A percentile compares a stretch with the other conserved stretches of the same genome.
Evolutionary conservation across 2,113 vertebrate genomes (phyloP).

Genomic region (Rafetus swinhoei): DNA sequence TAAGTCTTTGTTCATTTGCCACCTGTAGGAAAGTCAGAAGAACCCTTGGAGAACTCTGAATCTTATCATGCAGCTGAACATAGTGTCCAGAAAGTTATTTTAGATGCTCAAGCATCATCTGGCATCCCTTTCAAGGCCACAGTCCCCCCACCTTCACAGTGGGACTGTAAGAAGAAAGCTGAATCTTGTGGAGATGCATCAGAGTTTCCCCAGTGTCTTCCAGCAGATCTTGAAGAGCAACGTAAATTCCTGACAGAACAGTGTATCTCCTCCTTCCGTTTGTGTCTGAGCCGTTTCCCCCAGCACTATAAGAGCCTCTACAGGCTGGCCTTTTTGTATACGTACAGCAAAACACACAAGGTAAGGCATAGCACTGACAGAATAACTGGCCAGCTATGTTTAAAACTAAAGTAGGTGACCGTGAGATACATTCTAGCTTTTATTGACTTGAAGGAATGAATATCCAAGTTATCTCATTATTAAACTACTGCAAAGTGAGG

Average conservation of each 20-base stretch:
- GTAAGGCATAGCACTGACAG: slow-evolving; percentile 69
- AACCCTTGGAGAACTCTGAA: slow-evolving; percentile 73
- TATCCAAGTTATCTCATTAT: no score
- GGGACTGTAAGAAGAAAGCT: slow-evolving; percentile 83
- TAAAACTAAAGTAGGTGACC: accelerated
- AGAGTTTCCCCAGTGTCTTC: slow-evolving; percentile 87
- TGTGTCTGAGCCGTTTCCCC: slow-evolving; percentile 95
- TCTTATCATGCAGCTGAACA: slow-evolving; percentile 46
- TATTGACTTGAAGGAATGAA: background rate
- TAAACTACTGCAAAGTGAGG: background rate
- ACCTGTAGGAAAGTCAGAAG: slow-evolving; percentile 70
- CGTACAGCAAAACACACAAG: slow-evolving; percentile 91
- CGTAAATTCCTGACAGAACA: slow-evolving; percentile 90
- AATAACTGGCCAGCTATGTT: accelerated
- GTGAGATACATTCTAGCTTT: accelerated
- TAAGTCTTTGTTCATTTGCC: background rate
- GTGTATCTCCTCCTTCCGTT: slow-evolving; percentile 88
- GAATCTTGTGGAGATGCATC: slow-evolving; percentile 78
- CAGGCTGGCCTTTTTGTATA: slow-evolving; percentile 93
- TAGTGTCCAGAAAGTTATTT: slow-evolving; percentile 63
- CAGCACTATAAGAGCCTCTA: slow-evolving; percentile 99
- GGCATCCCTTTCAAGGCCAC: slow-evolving; percentile 73
- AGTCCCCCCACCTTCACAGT: slow-evolving; percentile 31
- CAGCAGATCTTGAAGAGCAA: slow-evolving; percentile 85
- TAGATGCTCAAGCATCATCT: slow-evolving; percentile 56